Evolutionary conservation across 2,888 invertebrate species (phyloP).

Genomic region (Osmoderma eremita): DNA sequence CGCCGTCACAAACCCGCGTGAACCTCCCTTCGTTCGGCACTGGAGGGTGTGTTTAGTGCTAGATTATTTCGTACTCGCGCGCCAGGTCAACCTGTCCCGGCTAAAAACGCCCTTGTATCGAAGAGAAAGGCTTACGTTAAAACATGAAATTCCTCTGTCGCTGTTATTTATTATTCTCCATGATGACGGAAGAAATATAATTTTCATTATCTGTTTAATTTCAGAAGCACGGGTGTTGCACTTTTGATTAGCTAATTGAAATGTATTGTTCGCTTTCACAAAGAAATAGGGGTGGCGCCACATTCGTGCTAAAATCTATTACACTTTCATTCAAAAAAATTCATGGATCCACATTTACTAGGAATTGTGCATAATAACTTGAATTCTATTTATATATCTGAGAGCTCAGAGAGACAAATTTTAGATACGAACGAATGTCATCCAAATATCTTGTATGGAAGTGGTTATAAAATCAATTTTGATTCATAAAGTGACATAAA

Average conservation of each 20-base stretch:
- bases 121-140: slow-evolving; percentile 14
- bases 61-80: slow-evolving; percentile 39
- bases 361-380: too few relatives aligned
- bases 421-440: too few relatives aligned
- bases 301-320: too few relatives aligned
- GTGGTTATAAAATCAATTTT: too few relatives aligned
- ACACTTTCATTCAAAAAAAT: too few relatives aligned
- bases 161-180: slow-evolving; percentile 21
- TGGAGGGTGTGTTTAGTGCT: slow-evolving; percentile 42
- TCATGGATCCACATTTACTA: too few relatives aligned
- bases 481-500: too few relatives aligned
- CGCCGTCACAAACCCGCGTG: slow-evolving; percentile 43
- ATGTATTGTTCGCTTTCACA: background rate
- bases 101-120: slow-evolving; percentile 31
- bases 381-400: too few relatives aligned
- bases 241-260: slow-evolving; percentile 15
- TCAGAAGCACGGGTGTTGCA: background rate
- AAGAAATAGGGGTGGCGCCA: too few relatives aligned
- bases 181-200: slow-evolving; percentile 15
- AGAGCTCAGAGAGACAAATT: too few relatives aligned
- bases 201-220: slow-evolving; percentile 12
- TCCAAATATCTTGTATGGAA: too few relatives aligned
- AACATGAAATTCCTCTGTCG: slow-evolving; percentile 21
- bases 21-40: slow-evolving; percentile 29
- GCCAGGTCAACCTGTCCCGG: slow-evolving; percentile 29